phyloP scores from a whole-genome alignment of 2,797 vertebrate species.

The Xiphophorus birchmanni region DNA sequence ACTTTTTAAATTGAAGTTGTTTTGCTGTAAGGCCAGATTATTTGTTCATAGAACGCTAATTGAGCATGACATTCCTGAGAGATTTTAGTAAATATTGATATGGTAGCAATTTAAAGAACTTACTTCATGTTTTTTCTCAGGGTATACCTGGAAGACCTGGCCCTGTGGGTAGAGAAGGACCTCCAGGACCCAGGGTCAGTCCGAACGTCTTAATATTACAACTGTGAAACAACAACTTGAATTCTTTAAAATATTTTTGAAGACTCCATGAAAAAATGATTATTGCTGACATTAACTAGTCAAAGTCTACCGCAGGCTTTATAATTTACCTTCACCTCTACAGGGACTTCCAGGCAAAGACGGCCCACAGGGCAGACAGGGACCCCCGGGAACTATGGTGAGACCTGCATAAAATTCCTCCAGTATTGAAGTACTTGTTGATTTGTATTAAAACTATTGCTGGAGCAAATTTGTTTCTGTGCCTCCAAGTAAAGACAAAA shows the following conservation, averaged over 20 bases:
- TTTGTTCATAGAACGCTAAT: not conserved
- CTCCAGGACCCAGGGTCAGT: conserved; percentile 89
- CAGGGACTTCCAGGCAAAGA: conserved; percentile 93
- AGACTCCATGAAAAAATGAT: not conserved
- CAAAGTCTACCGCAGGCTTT: not conserved
- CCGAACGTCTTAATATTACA: not conserved
- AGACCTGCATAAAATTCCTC: not conserved
- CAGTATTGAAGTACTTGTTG: not conserved
- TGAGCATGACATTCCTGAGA: not conserved
- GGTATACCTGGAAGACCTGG: conserved; percentile 88
- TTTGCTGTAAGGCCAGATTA: not conserved
- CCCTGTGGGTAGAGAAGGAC: conserved; percentile 86
- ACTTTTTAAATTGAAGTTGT: not conserved
- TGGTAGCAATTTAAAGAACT: not conserved
- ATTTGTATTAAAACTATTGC: not conserved
- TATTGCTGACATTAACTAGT: not conserved
- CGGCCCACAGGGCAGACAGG: conserved; percentile 86
- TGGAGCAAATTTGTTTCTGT: not conserved
- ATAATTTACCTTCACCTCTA: conserved; percentile 3
- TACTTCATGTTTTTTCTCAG: conserved; percentile 69
- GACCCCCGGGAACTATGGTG: conserved; percentile 88
- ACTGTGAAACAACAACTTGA: not conserved
- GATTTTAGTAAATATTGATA: not conserved
- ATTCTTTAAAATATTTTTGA: not conserved
- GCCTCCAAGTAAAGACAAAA: not conserved